Conservation (phyloP, 2,888 invertebrate species). For the Allophyes oxyacanthae region DNA sequence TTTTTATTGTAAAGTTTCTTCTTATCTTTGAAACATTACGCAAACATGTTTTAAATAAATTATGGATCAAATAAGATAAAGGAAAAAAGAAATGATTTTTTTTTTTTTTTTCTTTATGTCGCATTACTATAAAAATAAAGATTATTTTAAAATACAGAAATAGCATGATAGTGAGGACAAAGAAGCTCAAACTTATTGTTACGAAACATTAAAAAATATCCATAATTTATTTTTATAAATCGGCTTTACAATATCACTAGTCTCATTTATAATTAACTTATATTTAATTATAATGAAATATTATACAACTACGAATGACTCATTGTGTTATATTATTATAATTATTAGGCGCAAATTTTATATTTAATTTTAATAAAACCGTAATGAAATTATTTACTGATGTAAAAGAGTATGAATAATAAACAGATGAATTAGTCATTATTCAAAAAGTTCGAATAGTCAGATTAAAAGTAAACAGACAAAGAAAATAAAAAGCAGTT, state of each 20-base stretch:
- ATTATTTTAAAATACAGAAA: no score
- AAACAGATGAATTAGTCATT: background rate
- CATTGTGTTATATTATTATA: conserved; percentile 15
- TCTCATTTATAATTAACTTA: conserved; percentile 50
- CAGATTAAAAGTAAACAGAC: no score
- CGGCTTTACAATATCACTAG: conserved; percentile 44
- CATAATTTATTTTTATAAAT: conserved; percentile 11
- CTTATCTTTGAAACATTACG: no score
- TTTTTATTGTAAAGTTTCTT: background rate
- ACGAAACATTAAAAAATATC: conserved; percentile 5
- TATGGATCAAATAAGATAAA: conserved; percentile 11
- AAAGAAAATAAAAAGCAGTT: no score
- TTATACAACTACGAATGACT: conserved; percentile 43
- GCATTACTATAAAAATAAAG: no score
- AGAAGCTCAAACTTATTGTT: background rate
- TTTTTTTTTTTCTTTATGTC: no score
- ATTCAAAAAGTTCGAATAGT: background rate
- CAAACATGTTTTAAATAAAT: conserved; percentile 8
- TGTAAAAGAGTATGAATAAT: background rate
- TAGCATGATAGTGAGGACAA: background rate
- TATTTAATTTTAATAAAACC: conserved; percentile 4
- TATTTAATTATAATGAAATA: conserved; percentile 40
- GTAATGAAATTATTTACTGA: background rate
- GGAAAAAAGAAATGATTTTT: no score
- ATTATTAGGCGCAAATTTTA: conserved; percentile 15